These are phyloP conservation scores for Chlorospingus flavigularis DNA, from an alignment of 2,797 vertebrate genomes.

Conservation along the genomic window DNA sequence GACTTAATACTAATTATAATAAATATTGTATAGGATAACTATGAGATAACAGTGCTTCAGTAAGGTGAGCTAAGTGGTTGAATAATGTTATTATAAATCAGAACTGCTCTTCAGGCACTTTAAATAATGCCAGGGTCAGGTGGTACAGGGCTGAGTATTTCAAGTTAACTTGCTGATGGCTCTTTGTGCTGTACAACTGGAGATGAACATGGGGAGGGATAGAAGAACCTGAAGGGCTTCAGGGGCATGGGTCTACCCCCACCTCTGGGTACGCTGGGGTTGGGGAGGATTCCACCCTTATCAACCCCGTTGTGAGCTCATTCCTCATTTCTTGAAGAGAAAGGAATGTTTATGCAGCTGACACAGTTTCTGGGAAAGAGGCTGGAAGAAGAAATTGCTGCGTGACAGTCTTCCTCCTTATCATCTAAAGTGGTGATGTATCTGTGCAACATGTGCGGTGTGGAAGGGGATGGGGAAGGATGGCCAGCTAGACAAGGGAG, in stretches of 20 bases:
- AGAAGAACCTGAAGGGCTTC: background rate
- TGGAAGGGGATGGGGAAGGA: background rate
- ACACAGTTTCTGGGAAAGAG: conserved; percentile 23
- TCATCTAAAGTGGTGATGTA: background rate
- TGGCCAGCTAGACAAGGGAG: background rate
- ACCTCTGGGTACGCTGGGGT: accelerated
- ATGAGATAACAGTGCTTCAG: background rate
- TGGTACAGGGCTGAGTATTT: background rate
- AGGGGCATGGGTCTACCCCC: background rate
- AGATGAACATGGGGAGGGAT: background rate
- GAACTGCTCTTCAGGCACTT: background rate
- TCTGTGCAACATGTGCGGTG: background rate
- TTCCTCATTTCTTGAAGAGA: conserved; percentile 33
- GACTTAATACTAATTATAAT: background rate
- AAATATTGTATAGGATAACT: background rate
- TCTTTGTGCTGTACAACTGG: background rate
- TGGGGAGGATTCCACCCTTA: conserved; percentile 34
- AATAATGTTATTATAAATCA: background rate
- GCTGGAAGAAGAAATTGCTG: background rate
- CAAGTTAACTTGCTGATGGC: accelerated
- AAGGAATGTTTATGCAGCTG: conserved; percentile 58
- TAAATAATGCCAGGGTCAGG: background rate
- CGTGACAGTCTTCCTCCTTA: background rate
- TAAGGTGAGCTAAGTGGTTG: background rate
- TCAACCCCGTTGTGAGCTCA: background rate